These are phyloP conservation scores for Aphyosemion australe DNA, from an alignment of 2,113 vertebrate genomes.

Conservation along the genomic window DNA sequence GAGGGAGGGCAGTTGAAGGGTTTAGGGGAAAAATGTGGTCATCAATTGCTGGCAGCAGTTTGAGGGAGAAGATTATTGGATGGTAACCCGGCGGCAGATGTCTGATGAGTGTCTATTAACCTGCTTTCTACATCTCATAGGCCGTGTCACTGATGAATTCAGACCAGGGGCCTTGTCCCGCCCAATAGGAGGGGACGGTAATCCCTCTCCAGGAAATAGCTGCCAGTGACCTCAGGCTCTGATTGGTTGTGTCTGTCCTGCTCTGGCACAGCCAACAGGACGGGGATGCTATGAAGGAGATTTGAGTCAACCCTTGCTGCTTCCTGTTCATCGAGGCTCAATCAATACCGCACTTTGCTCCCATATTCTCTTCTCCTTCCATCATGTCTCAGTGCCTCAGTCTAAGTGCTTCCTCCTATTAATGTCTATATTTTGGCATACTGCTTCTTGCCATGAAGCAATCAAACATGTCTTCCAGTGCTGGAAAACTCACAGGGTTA, in stretches of 20 bases:
- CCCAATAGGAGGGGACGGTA: slow-evolving; percentile 80
- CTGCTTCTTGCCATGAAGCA: slow-evolving; percentile 1
- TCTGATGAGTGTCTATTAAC: slow-evolving; percentile 87
- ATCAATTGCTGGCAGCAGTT: slow-evolving; percentile 84
- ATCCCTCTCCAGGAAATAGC: slow-evolving; percentile 77
- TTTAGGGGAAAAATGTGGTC: slow-evolving; percentile 74
- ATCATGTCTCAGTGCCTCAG: slow-evolving; percentile 18
- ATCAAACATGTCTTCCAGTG: background rate
- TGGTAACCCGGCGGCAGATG: slow-evolving; percentile 82
- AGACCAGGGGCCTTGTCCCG: slow-evolving; percentile 81
- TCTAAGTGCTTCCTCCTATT: slow-evolving; percentile 1
- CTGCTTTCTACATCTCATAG: slow-evolving; percentile 81
- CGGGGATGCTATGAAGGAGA: slow-evolving; percentile 46
- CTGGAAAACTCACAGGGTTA: slow-evolving; percentile 1
- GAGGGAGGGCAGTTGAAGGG: slow-evolving; percentile 63
- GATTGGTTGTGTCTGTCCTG: slow-evolving; percentile 68
- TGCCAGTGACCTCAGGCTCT: slow-evolving; percentile 70
- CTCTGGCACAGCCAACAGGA: slow-evolving; percentile 69
- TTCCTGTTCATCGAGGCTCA: slow-evolving; percentile 43
- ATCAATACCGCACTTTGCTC: slow-evolving; percentile 23
- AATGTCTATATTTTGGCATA: slow-evolving; percentile 3
- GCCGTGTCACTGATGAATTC: slow-evolving; percentile 78
- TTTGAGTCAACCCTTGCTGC: slow-evolving; percentile 61
- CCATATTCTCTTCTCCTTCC: slow-evolving; percentile 9
- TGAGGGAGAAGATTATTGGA: slow-evolving; percentile 83